Base-by-base conservation (phyloP, 2,888 invertebrate genomes). In the Augochlorella aurata region DNA sequence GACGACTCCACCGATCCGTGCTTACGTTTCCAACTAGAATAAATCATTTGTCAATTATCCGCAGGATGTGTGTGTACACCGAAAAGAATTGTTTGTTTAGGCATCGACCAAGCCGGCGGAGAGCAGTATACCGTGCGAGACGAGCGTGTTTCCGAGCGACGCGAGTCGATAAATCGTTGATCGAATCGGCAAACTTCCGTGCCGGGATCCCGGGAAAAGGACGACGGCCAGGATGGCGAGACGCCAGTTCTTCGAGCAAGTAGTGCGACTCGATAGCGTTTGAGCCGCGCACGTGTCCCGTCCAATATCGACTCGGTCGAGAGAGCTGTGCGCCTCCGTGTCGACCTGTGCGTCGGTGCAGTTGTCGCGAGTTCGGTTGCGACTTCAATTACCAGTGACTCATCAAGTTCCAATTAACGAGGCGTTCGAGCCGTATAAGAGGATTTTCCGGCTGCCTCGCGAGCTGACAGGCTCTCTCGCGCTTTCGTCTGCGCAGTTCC, bases 401-500 rank as follows among this genome's bases (percentile, higher is more conserved):
- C 54, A 24, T 58, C 24, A 52, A 54, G 29, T 66, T 38, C 14
- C 50, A 18, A n/a, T 47, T 44, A 18, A 12, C 2, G 69, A n/a
- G 21, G 44, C 4, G 45, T 29, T 45, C 7, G 14, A 52, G 45
- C 45, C 10, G 70, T 14, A 45, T 50, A 61, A 77, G 67, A 80
- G 38, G 67, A 63, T 77, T 77, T 72, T 63, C 78, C 71, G 14
- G 50, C 24, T 67, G 67, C 67, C 24, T 47, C 66, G 24, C 58
- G 24, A 44, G 18, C 38, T 24, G 24, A 24, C 21, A 47, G n/a
- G 45, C 45, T 24, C 72, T 29, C 45, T 44, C 72, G 38, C 67
- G 18, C 18, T n/a, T 12, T 45, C 58, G 63, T 7, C 10, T 21
- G 38, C 12, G 50, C 29, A 47, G 47, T 14, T 45, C 16, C 21